phyloP scores from a whole-genome alignment of 2,888 invertebrate genomes.

The Prenolepis imparis region DNA sequence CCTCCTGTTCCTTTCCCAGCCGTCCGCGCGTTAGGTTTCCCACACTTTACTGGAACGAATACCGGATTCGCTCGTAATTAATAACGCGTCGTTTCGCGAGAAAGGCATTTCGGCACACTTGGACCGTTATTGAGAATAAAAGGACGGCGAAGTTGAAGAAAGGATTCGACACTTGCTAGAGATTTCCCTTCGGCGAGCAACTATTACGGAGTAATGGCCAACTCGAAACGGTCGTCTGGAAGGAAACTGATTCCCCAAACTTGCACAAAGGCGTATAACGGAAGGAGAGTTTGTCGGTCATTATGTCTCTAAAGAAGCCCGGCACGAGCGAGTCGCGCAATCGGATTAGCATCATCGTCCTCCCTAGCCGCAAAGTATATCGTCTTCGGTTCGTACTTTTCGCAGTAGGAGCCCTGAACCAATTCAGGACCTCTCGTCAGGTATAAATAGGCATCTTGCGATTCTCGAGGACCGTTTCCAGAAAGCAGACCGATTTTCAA shows the following conservation, averaged over 20 bases:
- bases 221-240: constrained; percentile 7
- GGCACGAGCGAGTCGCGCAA: constrained; percentile 58
- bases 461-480: constrained; percentile 22
- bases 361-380: constrained; percentile 11
- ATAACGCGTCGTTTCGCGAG: constrained; percentile 1
- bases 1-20: constrained; percentile 82
- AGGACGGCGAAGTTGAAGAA: background rate
- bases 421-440: constrained; percentile 15
- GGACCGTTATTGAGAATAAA: background rate
- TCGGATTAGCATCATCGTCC: constrained; percentile 59
- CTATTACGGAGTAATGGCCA: constrained; percentile 21
- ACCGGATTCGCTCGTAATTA: constrained; percentile 48
- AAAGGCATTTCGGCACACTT: background rate
- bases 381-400: constrained; percentile 35
- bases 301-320: constrained; percentile 56
- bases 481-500: constrained; percentile 61
- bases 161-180: background rate
- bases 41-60: constrained; percentile 58
- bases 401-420: background rate
- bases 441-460: constrained; percentile 39
- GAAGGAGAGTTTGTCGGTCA: constrained; percentile 48
- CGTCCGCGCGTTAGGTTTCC: constrained; percentile 69
- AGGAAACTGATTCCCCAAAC: constrained; percentile 44
- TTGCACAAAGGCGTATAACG: constrained; percentile 41
- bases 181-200: background rate